Evolutionary conservation across 2,888 invertebrate genomes (phyloP).

Genomic region (Rhagonycha lutea): DNA sequence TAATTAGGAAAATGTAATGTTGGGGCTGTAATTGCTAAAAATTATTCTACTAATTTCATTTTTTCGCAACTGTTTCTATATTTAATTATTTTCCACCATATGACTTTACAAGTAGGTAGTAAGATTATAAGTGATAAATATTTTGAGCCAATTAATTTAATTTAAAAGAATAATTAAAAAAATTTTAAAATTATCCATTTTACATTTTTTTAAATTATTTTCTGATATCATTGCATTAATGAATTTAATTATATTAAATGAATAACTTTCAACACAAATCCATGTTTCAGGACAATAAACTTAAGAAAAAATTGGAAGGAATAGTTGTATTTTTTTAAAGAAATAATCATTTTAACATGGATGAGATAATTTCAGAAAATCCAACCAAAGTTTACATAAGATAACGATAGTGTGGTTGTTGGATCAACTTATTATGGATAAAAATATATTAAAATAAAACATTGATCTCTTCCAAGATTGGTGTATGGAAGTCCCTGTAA

Average conservation of each 20-base stretch:
- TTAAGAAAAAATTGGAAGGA: neutral
- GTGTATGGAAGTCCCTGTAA: no score
- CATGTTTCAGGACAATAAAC: neutral
- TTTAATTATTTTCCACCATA: neutral
- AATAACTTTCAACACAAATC: neutral
- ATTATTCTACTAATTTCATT: neutral
- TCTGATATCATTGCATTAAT: neutral
- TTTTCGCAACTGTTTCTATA: neutral
- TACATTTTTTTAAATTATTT: neutral
- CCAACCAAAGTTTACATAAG: no score
- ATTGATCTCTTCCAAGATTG: no score
- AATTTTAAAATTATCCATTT: neutral
- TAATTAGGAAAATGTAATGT: no score
- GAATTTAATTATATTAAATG: neutral
- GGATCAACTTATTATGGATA: no score
- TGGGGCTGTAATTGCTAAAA: no score
- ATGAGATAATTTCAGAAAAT: no score
- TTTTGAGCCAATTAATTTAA: neutral
- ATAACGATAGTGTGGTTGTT: no score
- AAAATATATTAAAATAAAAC: no score
- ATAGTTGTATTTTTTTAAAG: neutral
- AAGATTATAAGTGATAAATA: neutral
- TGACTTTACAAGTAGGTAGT: neutral
- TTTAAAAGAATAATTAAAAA: neutral
- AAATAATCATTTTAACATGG: neutral